Base-by-base conservation (phyloP, 2,888 invertebrate species). In the Scaptomyza reducta region DNA sequence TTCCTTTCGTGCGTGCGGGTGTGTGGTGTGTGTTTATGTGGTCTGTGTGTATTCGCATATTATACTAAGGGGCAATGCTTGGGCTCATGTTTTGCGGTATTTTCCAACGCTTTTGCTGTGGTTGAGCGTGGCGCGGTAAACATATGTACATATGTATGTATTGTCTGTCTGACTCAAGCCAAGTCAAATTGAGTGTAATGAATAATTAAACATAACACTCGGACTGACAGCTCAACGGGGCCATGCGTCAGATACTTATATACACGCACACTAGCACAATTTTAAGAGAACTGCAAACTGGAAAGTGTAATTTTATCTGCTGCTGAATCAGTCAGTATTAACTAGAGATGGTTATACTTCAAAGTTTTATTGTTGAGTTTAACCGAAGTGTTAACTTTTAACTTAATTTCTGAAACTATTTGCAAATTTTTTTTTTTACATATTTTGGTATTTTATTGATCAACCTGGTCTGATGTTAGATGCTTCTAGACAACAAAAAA, bases 161-260 rank as follows among this genome's bases (percentile, higher is more conserved):
- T 27, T 6, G 3, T 27, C 9, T 14, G 10, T 10, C 27, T 35
- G 16, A 22, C 35, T 14, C 22, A 35, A 50, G 14, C 6, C 33
- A 22, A 42, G 33, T 9, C 53, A 33, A 40, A 45, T 46, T 49
- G 31, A 66, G 41, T 56, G 29, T 57, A 22, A 50, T 76, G 44
- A 77, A 77, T 77, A 77, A 74, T 74, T 74, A 62, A 74, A 59
- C 61, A 62, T 72, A 62, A 62, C 58, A 61, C 58, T 72, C 49
- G 16, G 49, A 40, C 51, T 53, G 73, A 22, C 66, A 46, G 31
- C 42, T 38, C n/a, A 13, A 31, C 27, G 27, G 2, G 45, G 47
- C 38, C 41, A 76, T 74, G 77, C 66, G 73, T 73, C 77, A 73
- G 65, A 44, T 64, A 59, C 13, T 55, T 59, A 53, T 27, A 13